These are phyloP conservation scores for Coregonus suidteri DNA, from an alignment of 2,797 vertebrate species.

Conservation along the genomic window DNA sequence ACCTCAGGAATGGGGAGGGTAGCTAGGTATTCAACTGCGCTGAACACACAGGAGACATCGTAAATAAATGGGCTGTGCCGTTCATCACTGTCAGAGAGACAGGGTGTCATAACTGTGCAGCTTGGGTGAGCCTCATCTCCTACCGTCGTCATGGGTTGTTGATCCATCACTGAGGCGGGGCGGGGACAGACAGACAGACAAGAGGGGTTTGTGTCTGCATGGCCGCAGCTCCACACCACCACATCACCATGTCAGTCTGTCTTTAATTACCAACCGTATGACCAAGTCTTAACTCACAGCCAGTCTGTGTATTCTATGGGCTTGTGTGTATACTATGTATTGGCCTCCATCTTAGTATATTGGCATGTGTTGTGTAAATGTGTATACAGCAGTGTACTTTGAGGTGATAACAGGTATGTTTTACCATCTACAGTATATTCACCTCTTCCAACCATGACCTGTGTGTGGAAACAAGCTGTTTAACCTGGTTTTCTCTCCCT, in stretches of 20 bases:
- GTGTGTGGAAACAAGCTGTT: too few relatives aligned
- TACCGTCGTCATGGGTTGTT: background rate
- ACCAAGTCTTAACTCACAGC: background rate
- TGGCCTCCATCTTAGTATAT: too few relatives aligned
- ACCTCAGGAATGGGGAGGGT: background rate
- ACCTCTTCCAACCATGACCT: too few relatives aligned
- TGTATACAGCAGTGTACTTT: background rate
- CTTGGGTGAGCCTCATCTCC: background rate
- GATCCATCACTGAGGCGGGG: too few relatives aligned
- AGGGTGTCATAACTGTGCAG: background rate
- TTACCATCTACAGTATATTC: too few relatives aligned
- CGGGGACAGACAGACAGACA: too few relatives aligned
- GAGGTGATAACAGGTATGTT: too few relatives aligned
- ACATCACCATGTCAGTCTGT: background rate
- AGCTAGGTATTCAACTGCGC: constrained; percentile 19
- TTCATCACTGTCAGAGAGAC: constrained; percentile 35
- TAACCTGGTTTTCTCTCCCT: too few relatives aligned
- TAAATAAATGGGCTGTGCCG: constrained; percentile 16
- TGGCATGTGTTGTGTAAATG: background rate
- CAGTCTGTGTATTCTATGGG: background rate
- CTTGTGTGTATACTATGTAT: background rate
- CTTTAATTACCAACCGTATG: background rate
- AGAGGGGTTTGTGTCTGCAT: too few relatives aligned
- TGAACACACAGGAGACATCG: constrained; percentile 12
- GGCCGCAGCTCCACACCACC: background rate